phyloP scores from a whole-genome alignment of 2,113 vertebrate genomes.

The Hippoglossus stenolepis region DNA sequence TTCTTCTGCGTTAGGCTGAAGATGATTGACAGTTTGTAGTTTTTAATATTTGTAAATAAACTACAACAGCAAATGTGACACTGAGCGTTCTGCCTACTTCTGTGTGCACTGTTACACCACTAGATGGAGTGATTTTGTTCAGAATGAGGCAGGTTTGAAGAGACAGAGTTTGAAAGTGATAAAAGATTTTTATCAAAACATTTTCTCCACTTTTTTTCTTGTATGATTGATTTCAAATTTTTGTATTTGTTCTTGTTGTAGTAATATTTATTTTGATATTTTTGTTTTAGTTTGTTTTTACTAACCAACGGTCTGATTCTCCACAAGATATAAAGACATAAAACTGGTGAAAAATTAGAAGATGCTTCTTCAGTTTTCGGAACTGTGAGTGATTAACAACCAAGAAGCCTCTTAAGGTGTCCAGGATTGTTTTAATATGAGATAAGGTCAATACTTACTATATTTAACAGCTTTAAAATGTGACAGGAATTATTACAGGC shows the following conservation, averaged over 20 bases:
- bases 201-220: constrained; percentile 14
- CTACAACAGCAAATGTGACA: constrained; percentile 58
- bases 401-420: too few relatives aligned
- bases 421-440: too few relatives aligned
- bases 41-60: constrained; percentile 83
- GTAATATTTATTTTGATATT: constrained; percentile 31
- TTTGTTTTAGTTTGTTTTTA: constrained; percentile 68
- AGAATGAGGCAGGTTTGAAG: too few relatives aligned
- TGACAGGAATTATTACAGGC: too few relatives aligned
- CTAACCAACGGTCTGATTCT: constrained; percentile 77
- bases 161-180: too few relatives aligned
- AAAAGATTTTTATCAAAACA: too few relatives aligned
- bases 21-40: constrained; percentile 71
- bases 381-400: too few relatives aligned
- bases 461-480: too few relatives aligned
- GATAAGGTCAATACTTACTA: too few relatives aligned
- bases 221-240: constrained; percentile 56
- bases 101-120: constrained; percentile 28
- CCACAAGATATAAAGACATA: constrained; percentile 11
- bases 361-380: too few relatives aligned
- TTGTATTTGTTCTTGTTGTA: constrained; percentile 54
- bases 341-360: not conserved
- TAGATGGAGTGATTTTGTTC: not conserved
- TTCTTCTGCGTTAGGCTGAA: constrained; percentile 67
- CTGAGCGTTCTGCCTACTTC: constrained; percentile 42